Evolutionary conservation across 1,140 invertebrate species (phyloP).

Genomic region (Belonocnema kinseyi): DNA sequence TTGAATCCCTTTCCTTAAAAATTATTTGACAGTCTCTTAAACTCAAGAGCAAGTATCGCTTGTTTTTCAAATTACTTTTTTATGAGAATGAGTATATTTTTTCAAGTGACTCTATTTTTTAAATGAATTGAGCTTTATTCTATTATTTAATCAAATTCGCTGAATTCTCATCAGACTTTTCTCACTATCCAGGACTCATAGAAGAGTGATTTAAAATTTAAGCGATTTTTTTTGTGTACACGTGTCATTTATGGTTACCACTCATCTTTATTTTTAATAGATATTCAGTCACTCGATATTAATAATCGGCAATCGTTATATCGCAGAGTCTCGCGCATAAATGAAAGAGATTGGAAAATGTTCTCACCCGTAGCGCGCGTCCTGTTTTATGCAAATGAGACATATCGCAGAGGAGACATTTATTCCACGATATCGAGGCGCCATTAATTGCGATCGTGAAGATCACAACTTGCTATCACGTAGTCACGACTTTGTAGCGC

Average conservation of each 20-base stretch:
- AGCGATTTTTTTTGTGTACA: too few relatives aligned
- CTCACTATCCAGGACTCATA: too few relatives aligned
- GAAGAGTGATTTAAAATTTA: too few relatives aligned
- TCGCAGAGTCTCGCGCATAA: slow-evolving; percentile 44
- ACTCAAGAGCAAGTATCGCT: too few relatives aligned
- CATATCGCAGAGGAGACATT: slow-evolving; percentile 58
- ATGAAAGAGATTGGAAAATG: slow-evolving; percentile 49
- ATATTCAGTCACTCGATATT: slow-evolving; percentile 6
- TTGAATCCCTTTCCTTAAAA: too few relatives aligned
- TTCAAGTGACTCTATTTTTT: too few relatives aligned
- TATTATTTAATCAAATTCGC: too few relatives aligned
- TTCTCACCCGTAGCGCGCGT: slow-evolving; percentile 56
- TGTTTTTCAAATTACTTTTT: too few relatives aligned
- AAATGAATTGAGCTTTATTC: too few relatives aligned
- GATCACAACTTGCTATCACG: slow-evolving; percentile 49
- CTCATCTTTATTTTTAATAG: slow-evolving; percentile 2
- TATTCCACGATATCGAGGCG: slow-evolving; percentile 63
- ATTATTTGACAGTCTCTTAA: too few relatives aligned
- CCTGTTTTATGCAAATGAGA: slow-evolving; percentile 57
- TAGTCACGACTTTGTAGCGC: slow-evolving; percentile 56
- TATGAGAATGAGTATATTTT: too few relatives aligned
- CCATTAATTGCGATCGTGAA: slow-evolving; percentile 64
- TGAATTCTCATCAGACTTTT: too few relatives aligned
- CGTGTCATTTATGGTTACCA: neutral
- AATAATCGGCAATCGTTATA: slow-evolving; percentile 47